These are phyloP conservation scores for Lissonota sp. DNA, from an alignment of 2,888 invertebrate genomes.

Conservation along the genomic window DNA sequence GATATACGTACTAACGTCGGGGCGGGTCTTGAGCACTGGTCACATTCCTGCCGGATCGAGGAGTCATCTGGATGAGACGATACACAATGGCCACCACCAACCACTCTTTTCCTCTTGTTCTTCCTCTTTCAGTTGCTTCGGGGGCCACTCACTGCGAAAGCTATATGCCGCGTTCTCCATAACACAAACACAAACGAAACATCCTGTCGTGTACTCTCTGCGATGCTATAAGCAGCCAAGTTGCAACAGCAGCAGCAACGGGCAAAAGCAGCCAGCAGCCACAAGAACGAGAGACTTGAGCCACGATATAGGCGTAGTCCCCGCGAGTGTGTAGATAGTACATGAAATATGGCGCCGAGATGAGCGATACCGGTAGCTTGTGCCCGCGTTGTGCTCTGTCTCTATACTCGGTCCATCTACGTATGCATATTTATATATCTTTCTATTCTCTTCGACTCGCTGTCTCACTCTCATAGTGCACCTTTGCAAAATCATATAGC, in stretches of 20 bases:
- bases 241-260: conserved; percentile 51
- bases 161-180: conserved; percentile 44
- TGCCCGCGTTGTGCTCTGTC: conserved; percentile 51
- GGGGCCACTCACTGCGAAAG: conserved; percentile 41
- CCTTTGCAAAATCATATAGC: conserved; percentile 51
- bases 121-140: conserved; percentile 53
- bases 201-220: conserved; percentile 45
- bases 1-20: conserved; percentile 37
- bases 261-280: conserved; percentile 46
- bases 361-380: conserved; percentile 78
- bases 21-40: conserved; percentile 69
- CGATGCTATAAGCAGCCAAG: conserved; percentile 35
- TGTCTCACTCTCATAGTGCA: conserved; percentile 42
- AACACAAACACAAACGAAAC: conserved; percentile 25
- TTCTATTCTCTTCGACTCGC: conserved; percentile 36
- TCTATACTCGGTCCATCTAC: conserved; percentile 36
- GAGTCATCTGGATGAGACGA: conserved; percentile 76
- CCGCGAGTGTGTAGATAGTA: conserved; percentile 76
- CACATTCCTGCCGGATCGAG: conserved; percentile 72
- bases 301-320: conserved; percentile 75
- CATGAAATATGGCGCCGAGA: conserved; percentile 79
- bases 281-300: conserved; percentile 62
- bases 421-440: conserved; percentile 5
- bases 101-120: conserved; percentile 37
- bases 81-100: conserved; percentile 71